Base-by-base conservation (phyloP, 2,113 vertebrate species). In the Phaetusa simplex region DNA sequence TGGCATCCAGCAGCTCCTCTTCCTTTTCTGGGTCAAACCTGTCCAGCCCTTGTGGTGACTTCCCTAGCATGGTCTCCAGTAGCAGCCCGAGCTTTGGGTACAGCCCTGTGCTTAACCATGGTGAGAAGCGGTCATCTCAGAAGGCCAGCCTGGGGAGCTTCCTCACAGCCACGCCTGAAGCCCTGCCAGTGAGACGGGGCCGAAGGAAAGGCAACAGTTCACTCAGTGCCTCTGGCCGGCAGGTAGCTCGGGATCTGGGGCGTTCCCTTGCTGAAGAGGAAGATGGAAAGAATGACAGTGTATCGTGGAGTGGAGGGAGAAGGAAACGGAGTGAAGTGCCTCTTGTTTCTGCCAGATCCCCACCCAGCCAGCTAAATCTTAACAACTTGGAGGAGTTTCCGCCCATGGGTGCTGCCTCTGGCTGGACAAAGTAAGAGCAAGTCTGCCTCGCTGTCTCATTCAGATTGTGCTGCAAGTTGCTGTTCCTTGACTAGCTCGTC, bases 381-480 rank as follows among this genome's bases (percentile, higher is more conserved):
- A 99, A 98, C 98, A 99, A 99, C 96, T 88, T 99, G 96, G 99
- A 99, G 80, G 99, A 99, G 80, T 99, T 99, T 92, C 99, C 99
- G 5, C 99, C 99, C n/a, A 98, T 99, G 90, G 98, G 98, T 81
- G 97, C 98, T 40, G 97, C 98, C 53, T 86, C 98, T 69, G 85
- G 97, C 74, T 98, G 98, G 78, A 94, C 98, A 38, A 93, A 92
- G 99, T 99, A 97, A 98, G 98, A 86, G 38, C 59, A 8, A 80
- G 56, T 73, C 27, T 73, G 15, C 32, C 55, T 84, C 0, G 0
- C 52, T 83, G 38, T 71, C 98, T 49, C 7, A 2, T 50, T 65
- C 2, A 8, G 45, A 7, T 58, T 82, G 22, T 32, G 34, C 50
- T n/a, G 12, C 53, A n/a, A 62, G 62, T 47, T 94, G 53, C 71